Evolutionary conservation across 2,888 invertebrate species (phyloP), one percentile per base, ranked within the genome.

Genomic region (Dexiosoma caninum): DNA sequence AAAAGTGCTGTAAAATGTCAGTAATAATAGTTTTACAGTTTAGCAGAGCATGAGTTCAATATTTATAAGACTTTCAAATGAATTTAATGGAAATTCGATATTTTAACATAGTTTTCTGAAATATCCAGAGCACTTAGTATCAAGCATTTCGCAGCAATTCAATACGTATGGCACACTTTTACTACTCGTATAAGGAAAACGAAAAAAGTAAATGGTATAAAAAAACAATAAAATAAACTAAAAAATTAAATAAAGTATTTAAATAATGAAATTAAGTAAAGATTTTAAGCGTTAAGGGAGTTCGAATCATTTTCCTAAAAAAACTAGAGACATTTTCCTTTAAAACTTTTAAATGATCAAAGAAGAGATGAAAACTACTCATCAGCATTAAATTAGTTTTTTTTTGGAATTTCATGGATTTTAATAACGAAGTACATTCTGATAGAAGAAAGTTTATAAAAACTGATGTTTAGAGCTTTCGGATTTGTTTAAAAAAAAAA

Each of bases 1-100:
- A 74, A 74, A 64, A 57, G 16, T 66, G 53, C 40, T 74, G 72
- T 74, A 35, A 44, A 53, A 37, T 64, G 72, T 74, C 74, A 66
- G 35, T 46, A 55, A 57, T 74, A 74, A 74, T 74, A 55, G 64
- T 57, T 74, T 55, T 21, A 74, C 55, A 46, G 37, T 66, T 66
- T 55, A 46, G 27, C 57, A 46, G 64, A 66, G 74, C 74, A 74
- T 46, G 64, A 49, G 64, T 74, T 74, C 64, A 66, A 55, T 57
- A 57, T 64, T 74, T 57, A 57, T 66, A 66, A 44, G 23, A 44
- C 53, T 72, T 72, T 72, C 57, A 69, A 46, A 23, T 32, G 27
- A 42, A 51, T 32, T 60, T 60, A 60, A 71, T 71, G 51, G 60
- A 71, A 49, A 71, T 71, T 49, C 30, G 40, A 60, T 71, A 60